Evolutionary conservation across 2,113 vertebrate species (phyloP), one percentile per base, ranked within the genome.

Genomic region (Mola mola): DNA sequence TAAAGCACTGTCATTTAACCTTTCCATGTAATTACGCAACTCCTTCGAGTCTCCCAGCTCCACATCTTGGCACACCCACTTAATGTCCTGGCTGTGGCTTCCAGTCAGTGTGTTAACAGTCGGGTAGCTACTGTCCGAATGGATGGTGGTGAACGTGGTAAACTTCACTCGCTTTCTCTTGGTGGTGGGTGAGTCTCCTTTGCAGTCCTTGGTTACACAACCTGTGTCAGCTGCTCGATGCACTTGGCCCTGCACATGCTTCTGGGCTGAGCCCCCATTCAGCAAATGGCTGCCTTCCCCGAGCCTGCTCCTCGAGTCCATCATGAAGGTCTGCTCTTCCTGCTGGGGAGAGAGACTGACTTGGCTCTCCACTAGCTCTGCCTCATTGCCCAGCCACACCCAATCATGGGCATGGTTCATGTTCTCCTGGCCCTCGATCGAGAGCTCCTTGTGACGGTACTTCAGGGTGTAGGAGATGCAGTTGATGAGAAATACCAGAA

Each of bases 351-450:
- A 91, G 10, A 90, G 42, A 1, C 94, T 93, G 2, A 87, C 91
- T 4, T 85, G 60, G 59, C 91, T 92, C 87, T 96, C 96, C 66
- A 95, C 84, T 21, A 95, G 92, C 64, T 98, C 96, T 0, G 94
- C 91, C 85, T 97, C 96, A 0, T 94, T 96, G 1, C 96, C 96
- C 38, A 98, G 88, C 96, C 97, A 99, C 48, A 99, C 97, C 97
- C 97, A 99, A 75, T 99, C 96, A 0, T 99, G 97, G 1, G 95
- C 94, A 9, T 99, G 97, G 42, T 93, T 92, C 93, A 93, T 77
- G 66, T 90, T 87, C 71, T 93, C 82, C 84, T 95, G 94, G 29
- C 95, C 95, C 70, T 98, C 96, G 2, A 91, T 79, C 6, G 95
- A 94, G n/a, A 94, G 86, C 86, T 96, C 95, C 85, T 99, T 99